Evolutionary conservation across 1,140 invertebrate species (phyloP).

Genomic region (Drosophila micromelanica): DNA sequence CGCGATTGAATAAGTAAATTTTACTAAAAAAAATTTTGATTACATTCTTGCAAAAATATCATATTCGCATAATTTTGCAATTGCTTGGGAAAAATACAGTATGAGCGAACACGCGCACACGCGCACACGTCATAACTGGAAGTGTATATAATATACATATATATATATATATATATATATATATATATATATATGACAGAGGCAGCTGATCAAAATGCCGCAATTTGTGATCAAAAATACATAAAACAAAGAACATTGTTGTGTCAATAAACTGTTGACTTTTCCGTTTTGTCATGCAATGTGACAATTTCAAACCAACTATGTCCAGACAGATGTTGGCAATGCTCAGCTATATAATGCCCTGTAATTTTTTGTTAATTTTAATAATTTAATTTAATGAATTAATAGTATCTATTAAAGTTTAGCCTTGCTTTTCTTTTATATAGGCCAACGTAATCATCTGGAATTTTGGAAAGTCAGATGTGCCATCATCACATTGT

Average conservation of each 20-base stretch:
- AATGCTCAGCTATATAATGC: conserved; percentile 6
- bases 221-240: conserved; percentile 54
- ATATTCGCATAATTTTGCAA: conserved; percentile 2
- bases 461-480: conserved; percentile 15
- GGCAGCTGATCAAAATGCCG: conserved; percentile 41
- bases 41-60: conserved; percentile 2
- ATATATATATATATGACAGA: conserved; percentile 5
- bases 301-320: conserved; percentile 26
- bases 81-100: not conserved
- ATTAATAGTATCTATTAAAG: too few relatives aligned
- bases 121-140: conserved; percentile 17
- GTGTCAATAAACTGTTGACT: conserved; percentile 66
- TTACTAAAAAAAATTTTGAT: not conserved
- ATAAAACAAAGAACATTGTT: conserved; percentile 53
- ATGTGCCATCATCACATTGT: too few relatives aligned
- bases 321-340: not conserved
- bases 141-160: conserved; percentile 8
- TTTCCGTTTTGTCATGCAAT: conserved; percentile 44
- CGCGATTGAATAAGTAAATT: too few relatives aligned
- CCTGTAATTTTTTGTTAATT: not conserved
- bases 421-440: too few relatives aligned
- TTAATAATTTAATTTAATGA: too few relatives aligned
- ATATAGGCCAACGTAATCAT: not conserved
- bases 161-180: too few relatives aligned
- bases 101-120: conserved; percentile 3